Evolutionary conservation across 2,888 invertebrate species (phyloP), one percentile per base, ranked within the genome.

Genomic region (Dusona sp.): DNA sequence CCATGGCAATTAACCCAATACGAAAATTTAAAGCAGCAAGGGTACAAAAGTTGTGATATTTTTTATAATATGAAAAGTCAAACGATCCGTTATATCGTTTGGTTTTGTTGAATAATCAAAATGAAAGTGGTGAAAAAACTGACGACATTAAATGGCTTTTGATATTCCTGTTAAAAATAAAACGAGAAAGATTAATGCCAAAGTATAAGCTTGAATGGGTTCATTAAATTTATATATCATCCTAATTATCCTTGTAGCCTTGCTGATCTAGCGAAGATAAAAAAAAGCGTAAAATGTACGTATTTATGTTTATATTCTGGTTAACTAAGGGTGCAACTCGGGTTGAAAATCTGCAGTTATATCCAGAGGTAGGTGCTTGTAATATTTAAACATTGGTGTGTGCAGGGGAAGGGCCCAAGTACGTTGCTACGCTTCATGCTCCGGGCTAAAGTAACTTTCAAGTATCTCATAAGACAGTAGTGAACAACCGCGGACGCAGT

Each of bases 381-480:
- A 25, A 70, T 57, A 38, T 68, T 61, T 79, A 57, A 29, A 68
- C 33, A 79, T 68, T 36, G 45, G 19, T 57, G 33, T 64, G 25
- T 48, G 67, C n/a, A 36, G 42, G 33, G 22, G 22, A 22, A 38
- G 57, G 25, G 73, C 61, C 38, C 11, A 51, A 67, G 77, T 54
- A 65, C 68, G 38, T 64, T 79, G 75, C 54, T 51, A 45, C 64
- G 64, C 75, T 75, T 75, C 83, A 86, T 73, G 45, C 70, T 54
- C 36, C 61, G 57, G 77, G 57, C 54, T 48, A 67, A 83, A 86
- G 79, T 83, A 86, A 86, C 77, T 86, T 70, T 80, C 80, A 78
- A 86, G 86, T 80, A 86, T 83, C 83, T 83, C 83, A 78, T 83
- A 86, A 86, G 86, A 86, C 86, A 80, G 77, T 77, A 80, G 83